Evolutionary conservation across 2,888 invertebrate genomes (phyloP).

Genomic region (Brachyptera putata): DNA sequence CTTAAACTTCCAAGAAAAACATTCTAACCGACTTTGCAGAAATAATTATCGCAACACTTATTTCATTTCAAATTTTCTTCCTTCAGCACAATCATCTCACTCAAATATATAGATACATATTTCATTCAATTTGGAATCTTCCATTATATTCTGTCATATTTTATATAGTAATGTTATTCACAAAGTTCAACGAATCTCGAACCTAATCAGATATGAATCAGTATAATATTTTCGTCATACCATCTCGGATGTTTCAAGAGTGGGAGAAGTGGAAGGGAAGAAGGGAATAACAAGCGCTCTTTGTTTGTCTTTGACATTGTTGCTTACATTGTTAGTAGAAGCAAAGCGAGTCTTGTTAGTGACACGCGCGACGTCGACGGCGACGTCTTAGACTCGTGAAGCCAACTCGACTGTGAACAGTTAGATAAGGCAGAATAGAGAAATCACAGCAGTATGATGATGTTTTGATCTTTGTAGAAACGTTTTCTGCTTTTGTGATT

Average conservation of each 20-base stretch:
- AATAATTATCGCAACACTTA: no score
- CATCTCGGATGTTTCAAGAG: not conserved
- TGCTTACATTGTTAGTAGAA: conserved; percentile 18
- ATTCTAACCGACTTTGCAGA: no score
- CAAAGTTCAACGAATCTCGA: not conserved
- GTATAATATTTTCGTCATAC: not conserved
- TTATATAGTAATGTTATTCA: conserved; percentile 13
- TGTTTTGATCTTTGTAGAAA: conserved; percentile 16
- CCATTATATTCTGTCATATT: conserved; percentile 10
- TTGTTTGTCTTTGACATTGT: conserved; percentile 19
- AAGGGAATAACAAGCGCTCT: not conserved
- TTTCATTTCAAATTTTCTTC: no score
- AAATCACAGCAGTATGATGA: not conserved
- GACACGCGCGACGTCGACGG: conserved; percentile 1
- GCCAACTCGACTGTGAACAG: conserved; percentile 28
- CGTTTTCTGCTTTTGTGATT: conserved; percentile 6
- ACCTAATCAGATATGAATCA: conserved; percentile 16
- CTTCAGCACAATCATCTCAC: no score
- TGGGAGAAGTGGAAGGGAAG: not conserved
- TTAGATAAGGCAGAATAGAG: conserved; percentile 26
- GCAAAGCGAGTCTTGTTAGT: conserved; percentile 1
- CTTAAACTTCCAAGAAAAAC: no score
- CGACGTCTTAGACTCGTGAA: conserved; percentile 14
- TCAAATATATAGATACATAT: no score
- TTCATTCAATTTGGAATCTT: no score